Percentiles rank a stretch among this genome's conserved stretches.
phyloP scores from a whole-genome alignment of 2,888 invertebrate genomes.

The Zootermopsis nevadensis region DNA sequence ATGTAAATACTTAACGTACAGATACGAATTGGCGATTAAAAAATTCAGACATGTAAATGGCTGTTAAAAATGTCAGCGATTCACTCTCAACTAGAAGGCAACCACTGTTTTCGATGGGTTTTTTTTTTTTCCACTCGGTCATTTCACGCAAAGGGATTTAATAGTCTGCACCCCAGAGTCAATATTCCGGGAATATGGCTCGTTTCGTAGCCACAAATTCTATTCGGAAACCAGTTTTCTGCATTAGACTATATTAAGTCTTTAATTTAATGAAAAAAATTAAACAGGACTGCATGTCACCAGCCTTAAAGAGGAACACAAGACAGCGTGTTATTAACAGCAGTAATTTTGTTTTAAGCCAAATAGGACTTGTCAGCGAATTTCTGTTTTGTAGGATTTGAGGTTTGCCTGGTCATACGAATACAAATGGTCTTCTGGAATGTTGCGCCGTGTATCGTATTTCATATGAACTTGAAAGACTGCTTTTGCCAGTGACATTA shows the following conservation, averaged over 20 bases:
- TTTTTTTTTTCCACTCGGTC: neutral
- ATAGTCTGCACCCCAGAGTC: neutral
- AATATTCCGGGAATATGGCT: neutral
- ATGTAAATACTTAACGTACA: no score
- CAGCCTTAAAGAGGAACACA: no score
- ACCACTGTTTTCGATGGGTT: neutral
- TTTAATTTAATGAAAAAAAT: neutral
- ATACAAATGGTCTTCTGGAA: no score
- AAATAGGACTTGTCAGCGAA: no score
- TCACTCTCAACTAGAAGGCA: neutral
- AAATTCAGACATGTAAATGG: neutral
- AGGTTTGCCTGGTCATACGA: no score
- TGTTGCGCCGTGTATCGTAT: no score
- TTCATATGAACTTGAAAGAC: no score
- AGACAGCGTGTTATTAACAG: neutral
- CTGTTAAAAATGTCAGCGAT: neutral
- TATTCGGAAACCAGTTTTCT: neutral
- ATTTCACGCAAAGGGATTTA: neutral
- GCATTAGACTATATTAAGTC: neutral
- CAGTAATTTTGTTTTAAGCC: no score
- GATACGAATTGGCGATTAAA: neutral
- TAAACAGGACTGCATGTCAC: neutral
- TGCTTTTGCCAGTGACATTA: no score
- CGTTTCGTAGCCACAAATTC: neutral
- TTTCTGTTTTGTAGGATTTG: no score